phyloP scores from a whole-genome alignment of 1,140 invertebrate genomes.

The Sitodiplosis mosellana region DNA sequence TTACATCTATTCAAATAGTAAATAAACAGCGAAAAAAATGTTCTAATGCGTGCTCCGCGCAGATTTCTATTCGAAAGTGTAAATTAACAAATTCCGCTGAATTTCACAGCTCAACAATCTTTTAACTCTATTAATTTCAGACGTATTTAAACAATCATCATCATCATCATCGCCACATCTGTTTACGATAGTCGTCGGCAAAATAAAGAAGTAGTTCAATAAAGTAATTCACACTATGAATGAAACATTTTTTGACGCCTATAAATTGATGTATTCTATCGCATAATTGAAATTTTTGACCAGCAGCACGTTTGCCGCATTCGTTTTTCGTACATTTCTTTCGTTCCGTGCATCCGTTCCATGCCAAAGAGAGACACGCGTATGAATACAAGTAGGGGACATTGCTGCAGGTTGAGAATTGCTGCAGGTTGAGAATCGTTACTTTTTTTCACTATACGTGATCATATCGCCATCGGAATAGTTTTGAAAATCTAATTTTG shows the following conservation, averaged over 20 bases:
- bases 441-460: too few species aligned
- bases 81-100: neutral
- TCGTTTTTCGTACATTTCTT: too few species aligned
- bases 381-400: neutral
- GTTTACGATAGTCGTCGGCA: too few species aligned
- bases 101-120: neutral
- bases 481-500: too few species aligned
- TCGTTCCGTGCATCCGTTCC: too few species aligned
- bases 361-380: neutral
- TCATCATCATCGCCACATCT: neutral
- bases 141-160: neutral
- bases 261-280: neutral
- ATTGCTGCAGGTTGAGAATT: too few species aligned
- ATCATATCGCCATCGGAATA: too few species aligned
- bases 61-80: neutral
- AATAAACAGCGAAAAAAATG: too few species aligned
- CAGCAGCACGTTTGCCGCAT: neutral
- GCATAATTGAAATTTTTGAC: neutral
- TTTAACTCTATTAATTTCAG: neutral
- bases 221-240: too few species aligned
- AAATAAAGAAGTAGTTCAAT: too few species aligned
- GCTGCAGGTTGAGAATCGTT: too few species aligned
- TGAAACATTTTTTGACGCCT: neutral
- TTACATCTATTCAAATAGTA: neutral
- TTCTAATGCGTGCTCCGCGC: too few species aligned